Conservation (phyloP, 2,797 vertebrate species). For the Acrossocheilus wenchowensis region DNA sequence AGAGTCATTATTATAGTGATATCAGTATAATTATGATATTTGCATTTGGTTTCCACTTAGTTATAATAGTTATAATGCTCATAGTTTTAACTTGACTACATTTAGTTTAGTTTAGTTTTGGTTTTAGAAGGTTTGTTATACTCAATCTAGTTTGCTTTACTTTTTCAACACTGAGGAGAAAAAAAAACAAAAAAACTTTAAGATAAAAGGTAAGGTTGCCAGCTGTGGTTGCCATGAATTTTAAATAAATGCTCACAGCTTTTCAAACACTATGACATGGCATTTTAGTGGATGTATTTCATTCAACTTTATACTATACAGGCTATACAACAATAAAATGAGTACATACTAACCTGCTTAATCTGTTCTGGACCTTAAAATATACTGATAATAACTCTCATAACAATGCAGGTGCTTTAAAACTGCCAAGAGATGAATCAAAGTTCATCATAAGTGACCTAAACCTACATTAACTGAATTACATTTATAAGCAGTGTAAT, state of each 20-base stretch:
- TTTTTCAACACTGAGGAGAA: not conserved
- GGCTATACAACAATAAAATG: not conserved
- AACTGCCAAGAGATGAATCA: not conserved
- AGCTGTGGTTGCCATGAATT: not conserved
- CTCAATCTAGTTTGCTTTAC: not conserved
- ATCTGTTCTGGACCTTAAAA: not conserved
- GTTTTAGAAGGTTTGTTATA: not conserved
- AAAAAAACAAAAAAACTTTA: not conserved
- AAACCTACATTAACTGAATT: not conserved
- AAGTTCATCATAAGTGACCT: not conserved
- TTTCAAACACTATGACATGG: not conserved
- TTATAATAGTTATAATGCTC: not conserved
- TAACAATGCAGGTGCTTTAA: not conserved
- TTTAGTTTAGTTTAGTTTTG: not conserved
- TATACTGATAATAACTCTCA: not conserved
- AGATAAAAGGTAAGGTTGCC: not conserved
- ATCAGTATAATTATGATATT: not conserved
- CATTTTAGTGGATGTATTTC: not conserved
- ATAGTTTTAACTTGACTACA: not conserved
- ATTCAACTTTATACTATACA: not conserved
- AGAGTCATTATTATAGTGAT: not conserved
- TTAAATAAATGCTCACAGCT: not conserved
- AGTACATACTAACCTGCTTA: not conserved
- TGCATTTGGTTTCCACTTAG: not conserved
- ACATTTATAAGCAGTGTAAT: not conserved